Base-by-base conservation (phyloP, 1,140 invertebrate genomes). In the Battus philenor region DNA sequence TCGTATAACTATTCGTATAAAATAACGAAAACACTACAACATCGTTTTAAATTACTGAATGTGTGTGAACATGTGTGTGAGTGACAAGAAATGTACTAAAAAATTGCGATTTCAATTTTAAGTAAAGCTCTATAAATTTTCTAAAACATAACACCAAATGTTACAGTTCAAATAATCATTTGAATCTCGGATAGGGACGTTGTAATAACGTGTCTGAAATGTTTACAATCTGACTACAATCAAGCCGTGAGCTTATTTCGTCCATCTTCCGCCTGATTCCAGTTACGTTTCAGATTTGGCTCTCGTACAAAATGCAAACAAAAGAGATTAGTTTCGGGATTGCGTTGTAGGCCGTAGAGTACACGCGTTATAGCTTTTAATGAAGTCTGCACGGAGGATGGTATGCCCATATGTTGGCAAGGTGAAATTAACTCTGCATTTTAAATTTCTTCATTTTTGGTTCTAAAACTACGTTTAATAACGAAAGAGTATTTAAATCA, bases 221-320 rank as follows among this genome's bases (percentile, higher is more conserved):
- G 38, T 41, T 50, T 50, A 38, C 15, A 50, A 34, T 45, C 11
- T 31, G 26, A 13, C 18, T 11, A 51, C 43, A 32, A 45, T 51
- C 22, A 34, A 27, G 9, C 24, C 15, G 27, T 44, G 44, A 31
- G 54, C 49, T 51, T 44, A 57, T 52, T 47, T 30, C 48, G 46
- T 57, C 34, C 38, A 48, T 57, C 47, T 57, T 51, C 17, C 43
- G 48, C 41, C 45, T 45, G 49, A 51, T 57, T 44, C 50, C 41
- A 57, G 49, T 53, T 60, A 50, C 60, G 50, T 53, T 65, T 68
- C 64, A 60, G 65, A 70, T 70, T 73, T 70, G 62, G 62, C 62
- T 65, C 66, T 67, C 60, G 61, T 68, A 58, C 61, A 70, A 70
- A 70, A 73, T 73, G 59, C 66, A 68, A 62, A 73, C 66, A 64